Evolutionary conservation across 2,113 vertebrate species (phyloP).

Genomic region (Ascaphus truei): DNA sequence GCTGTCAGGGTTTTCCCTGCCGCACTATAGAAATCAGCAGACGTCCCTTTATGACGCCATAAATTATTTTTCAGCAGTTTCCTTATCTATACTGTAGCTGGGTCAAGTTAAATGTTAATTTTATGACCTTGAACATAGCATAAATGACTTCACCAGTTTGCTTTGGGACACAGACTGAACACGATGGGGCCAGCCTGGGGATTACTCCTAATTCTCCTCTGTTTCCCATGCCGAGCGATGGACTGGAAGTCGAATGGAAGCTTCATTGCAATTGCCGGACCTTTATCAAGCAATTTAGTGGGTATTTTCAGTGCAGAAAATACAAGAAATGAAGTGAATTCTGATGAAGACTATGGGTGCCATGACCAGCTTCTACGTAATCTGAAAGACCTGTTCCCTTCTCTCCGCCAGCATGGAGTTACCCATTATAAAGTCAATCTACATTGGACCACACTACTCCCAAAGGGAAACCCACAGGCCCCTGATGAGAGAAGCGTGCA

Average conservation of each 20-base stretch:
- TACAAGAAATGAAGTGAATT: background rate
- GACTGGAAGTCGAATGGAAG: slow-evolving; percentile 34
- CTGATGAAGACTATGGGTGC: slow-evolving; percentile 48
- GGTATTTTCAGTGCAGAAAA: background rate
- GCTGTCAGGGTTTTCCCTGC: too few species aligned
- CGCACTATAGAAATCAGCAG: too few species aligned
- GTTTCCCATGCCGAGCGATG: slow-evolving; percentile 31
- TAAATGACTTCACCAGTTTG: slow-evolving; percentile 20
- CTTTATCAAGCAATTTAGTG: slow-evolving; percentile 49
- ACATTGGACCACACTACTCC: slow-evolving; percentile 66
- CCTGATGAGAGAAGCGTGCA: slow-evolving; percentile 43
- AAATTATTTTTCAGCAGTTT: background rate
- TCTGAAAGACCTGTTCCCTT: slow-evolving; percentile 54
- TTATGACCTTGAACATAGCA: slow-evolving; percentile 36
- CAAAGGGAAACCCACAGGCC: slow-evolving; percentile 40
- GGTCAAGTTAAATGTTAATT: slow-evolving; percentile 56
- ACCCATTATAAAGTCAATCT: slow-evolving; percentile 79
- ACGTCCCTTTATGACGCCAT: background rate
- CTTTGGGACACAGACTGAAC: background rate
- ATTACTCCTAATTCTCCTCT: slow-evolving; percentile 45
- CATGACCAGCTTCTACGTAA: slow-evolving; percentile 36
- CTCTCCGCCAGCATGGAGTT: slow-evolving; percentile 53
- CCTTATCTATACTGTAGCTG: slow-evolving; percentile 41
- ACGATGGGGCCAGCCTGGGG: slow-evolving; percentile 60
- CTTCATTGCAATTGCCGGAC: slow-evolving; percentile 70